These are phyloP conservation scores for Alca torda DNA, from an alignment of 2,797 vertebrate species.

Conservation along the genomic window DNA sequence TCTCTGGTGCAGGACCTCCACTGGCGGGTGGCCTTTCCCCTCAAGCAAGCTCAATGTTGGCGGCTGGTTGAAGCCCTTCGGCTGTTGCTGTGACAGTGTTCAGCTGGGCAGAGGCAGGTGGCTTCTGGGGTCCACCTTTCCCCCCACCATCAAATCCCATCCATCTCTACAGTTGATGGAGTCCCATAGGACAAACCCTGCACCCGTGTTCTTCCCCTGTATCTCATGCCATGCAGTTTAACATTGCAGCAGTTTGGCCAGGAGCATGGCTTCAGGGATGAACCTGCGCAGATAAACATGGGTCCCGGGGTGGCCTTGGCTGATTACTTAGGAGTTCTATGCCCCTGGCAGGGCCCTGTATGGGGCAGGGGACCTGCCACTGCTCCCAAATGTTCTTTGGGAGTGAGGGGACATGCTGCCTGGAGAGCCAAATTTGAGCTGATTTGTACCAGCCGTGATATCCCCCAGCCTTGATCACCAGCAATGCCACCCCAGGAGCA, in stretches of 20 bases:
- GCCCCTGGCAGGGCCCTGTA: background rate
- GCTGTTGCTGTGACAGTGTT: background rate
- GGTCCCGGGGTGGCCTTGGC: background rate
- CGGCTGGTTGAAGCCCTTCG: background rate
- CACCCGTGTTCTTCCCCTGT: background rate
- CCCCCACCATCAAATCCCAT: background rate
- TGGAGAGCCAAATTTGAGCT: background rate
- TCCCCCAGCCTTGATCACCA: background rate
- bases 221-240: background rate
- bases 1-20: background rate
- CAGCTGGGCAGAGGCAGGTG: background rate
- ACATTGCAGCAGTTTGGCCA: background rate
- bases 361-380: background rate
- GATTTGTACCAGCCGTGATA: background rate
- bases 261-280: background rate
- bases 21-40: background rate
- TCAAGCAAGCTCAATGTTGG: background rate
- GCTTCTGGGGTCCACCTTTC: background rate
- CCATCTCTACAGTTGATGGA: accelerated
- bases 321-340: background rate
- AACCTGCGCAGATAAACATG: background rate
- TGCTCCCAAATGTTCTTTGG: background rate
- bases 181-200: background rate
- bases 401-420: background rate
- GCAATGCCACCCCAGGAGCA: background rate